phyloP scores from a whole-genome alignment of 2,113 vertebrate genomes.

The Platysternon megacephalum region DNA sequence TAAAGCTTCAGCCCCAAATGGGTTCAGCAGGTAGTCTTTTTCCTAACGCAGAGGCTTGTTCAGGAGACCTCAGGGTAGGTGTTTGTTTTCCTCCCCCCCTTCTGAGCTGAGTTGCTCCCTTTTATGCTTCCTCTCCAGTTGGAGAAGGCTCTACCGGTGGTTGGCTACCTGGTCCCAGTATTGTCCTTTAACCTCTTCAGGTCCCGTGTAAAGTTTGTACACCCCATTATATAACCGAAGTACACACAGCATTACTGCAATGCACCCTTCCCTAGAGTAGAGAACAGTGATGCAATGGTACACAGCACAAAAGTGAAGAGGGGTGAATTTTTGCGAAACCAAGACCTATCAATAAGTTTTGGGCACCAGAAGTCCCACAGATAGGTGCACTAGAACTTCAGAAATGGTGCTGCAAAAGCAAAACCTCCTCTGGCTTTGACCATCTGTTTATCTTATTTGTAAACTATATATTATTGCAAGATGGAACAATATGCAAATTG shows the following conservation, averaged over 20 bases:
- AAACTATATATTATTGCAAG: not conserved
- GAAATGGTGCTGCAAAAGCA: not conserved
- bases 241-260: not conserved
- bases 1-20: too few relatives aligned
- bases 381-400: not conserved
- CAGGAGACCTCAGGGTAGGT: too few relatives aligned
- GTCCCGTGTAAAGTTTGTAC: too few relatives aligned
- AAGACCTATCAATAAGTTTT: not conserved
- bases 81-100: too few relatives aligned
- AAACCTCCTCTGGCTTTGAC: not conserved
- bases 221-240: too few relatives aligned
- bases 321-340: not conserved
- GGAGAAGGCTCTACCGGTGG: too few relatives aligned
- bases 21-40: too few relatives aligned
- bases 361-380: not conserved
- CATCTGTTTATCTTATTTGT: not conserved
- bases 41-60: too few relatives aligned
- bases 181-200: too few relatives aligned
- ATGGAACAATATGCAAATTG: not conserved
- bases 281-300: not conserved
- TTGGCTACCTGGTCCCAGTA: too few relatives aligned
- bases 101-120: too few relatives aligned
- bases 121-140: too few relatives aligned
- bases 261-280: not conserved
- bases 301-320: not conserved